Percentiles rank a stretch among this genome's conserved stretches.
Conservation (phyloP, 2,113 vertebrate species). For the Cricetomys ansorgei region DNA sequence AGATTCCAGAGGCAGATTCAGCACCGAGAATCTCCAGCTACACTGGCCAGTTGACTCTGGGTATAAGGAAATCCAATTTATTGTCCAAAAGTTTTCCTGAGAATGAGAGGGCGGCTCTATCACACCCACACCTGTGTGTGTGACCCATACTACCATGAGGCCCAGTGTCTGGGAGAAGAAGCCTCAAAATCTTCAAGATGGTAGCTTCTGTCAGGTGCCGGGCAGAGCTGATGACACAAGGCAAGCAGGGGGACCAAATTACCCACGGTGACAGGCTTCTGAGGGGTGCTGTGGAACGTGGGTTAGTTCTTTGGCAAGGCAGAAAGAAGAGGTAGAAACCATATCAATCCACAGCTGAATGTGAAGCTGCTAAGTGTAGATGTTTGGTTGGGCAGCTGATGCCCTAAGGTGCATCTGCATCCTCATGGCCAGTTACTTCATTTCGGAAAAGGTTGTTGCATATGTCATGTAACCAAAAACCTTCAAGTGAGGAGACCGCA, state of each 20-base stretch:
- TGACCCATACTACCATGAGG: fast-evolving
- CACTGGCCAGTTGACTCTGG: no score
- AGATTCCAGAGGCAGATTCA: no score
- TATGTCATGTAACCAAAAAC: not conserved
- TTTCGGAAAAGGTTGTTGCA: not conserved
- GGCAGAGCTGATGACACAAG: not conserved
- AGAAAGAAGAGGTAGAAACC: not conserved
- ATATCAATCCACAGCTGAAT: not conserved
- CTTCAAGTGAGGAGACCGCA: not conserved
- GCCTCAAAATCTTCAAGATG: not conserved
- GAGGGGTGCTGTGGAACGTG: fast-evolving
- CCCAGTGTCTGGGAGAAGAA: not conserved
- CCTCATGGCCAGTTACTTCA: not conserved
- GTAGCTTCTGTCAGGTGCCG: not conserved
- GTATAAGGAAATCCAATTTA: not conserved
- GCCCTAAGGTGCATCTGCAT: fast-evolving
- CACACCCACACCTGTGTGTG: fast-evolving
- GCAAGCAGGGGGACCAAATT: not conserved
- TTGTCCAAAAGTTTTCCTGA: not conserved
- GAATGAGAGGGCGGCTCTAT: not conserved
- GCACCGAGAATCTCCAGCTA: fast-evolving
- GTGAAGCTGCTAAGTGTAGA: not conserved
- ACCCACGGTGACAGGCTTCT: no score
- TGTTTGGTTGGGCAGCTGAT: not conserved
- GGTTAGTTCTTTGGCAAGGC: not conserved